These are phyloP conservation scores for Batillaria attramentaria DNA, from an alignment of 1,140 invertebrate genomes.

Conservation along the genomic window DNA sequence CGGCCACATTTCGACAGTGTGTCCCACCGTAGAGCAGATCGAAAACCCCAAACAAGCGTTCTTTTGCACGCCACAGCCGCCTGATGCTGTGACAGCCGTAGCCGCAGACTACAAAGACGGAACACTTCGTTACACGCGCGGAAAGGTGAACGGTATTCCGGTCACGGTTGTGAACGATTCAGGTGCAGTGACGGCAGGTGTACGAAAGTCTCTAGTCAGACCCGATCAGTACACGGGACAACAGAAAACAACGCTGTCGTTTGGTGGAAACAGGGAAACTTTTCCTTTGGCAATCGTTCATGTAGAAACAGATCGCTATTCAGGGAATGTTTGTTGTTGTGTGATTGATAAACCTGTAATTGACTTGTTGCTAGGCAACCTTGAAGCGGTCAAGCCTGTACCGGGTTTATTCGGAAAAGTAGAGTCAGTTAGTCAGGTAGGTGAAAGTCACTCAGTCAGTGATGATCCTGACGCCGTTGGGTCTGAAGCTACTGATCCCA, in stretches of 20 bases:
- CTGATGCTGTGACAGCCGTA: no score
- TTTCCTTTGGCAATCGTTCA: slow-evolving; percentile 5
- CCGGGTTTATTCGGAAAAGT: neutral
- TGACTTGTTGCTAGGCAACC: slow-evolving; percentile 4
- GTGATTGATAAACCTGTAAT: slow-evolving; percentile 3
- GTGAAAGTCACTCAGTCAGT: neutral
- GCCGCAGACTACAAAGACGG: neutral
- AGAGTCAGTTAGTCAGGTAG: no score
- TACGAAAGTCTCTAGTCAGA: neutral
- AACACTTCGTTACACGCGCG: neutral
- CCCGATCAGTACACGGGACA: neutral
- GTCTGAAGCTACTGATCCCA: no score
- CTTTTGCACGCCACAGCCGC: no score
- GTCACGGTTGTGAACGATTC: neutral
- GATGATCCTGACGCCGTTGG: no score
- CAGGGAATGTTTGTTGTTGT: neutral
- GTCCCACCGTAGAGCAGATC: neutral
- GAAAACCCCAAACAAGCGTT: neutral
- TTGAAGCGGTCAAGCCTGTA: neutral
- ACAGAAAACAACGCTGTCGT: neutral
- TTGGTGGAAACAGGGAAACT: neutral
- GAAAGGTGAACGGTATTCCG: neutral
- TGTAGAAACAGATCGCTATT: slow-evolving; percentile 11
- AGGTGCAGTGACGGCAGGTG: neutral
- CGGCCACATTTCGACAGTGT: neutral